Evolutionary conservation across 2,113 vertebrate species (phyloP).

Genomic region (Leiothrix lutea): DNA sequence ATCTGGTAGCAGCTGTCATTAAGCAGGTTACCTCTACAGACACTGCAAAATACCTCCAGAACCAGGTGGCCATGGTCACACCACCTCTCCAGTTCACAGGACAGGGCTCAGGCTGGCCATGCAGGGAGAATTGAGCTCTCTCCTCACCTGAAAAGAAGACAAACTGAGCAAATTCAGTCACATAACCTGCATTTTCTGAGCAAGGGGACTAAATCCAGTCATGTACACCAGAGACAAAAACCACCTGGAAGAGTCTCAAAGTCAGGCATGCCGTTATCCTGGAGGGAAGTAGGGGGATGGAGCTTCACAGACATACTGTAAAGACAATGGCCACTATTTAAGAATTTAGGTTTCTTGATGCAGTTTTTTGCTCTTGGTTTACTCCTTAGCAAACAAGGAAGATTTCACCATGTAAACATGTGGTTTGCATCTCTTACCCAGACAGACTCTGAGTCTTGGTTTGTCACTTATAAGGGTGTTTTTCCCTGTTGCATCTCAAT

Average conservation of each 20-base stretch:
- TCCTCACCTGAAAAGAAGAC: not conserved
- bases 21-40: not conserved
- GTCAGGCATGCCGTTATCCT: not conserved
- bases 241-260: not conserved
- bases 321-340: not conserved
- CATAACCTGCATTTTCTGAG: not conserved
- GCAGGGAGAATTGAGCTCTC: not conserved
- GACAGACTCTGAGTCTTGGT: not conserved
- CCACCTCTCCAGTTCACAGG: not conserved
- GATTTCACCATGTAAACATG: accelerated
- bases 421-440: not conserved
- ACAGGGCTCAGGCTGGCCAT: not conserved
- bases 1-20: not conserved
- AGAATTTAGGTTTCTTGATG: not conserved
- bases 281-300: not conserved
- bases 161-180: not conserved
- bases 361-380: not conserved
- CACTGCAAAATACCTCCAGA: not conserved
- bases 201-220: not conserved
- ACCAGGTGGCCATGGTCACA: not conserved
- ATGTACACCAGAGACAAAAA: not conserved
- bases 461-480: not conserved
- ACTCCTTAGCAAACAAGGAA: not conserved
- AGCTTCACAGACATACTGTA: not conserved
- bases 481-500: not conserved